Percentiles rank a stretch among this genome's conserved stretches.
Evolutionary conservation across 2,888 invertebrate genomes (phyloP).

Genomic region (Sipha maydis): DNA sequence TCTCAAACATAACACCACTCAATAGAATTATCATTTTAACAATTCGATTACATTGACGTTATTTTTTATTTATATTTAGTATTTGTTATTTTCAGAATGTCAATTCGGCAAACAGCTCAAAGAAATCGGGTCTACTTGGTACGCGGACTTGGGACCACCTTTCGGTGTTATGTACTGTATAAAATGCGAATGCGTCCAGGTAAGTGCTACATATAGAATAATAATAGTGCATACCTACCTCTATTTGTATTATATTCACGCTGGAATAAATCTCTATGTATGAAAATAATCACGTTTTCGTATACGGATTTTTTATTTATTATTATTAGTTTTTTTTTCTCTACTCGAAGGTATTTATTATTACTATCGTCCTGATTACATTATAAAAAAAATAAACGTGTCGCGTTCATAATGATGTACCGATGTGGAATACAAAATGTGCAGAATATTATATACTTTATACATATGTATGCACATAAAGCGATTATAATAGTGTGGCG

Average conservation of each 20-base stretch:
- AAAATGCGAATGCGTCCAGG: conserved; percentile 93
- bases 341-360: conserved; percentile 24
- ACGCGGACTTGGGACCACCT: conserved; percentile 90
- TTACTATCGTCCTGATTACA: conserved; percentile 39
- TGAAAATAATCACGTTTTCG: conserved; percentile 38
- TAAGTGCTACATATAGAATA: conserved; percentile 72
- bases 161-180: conserved; percentile 96
- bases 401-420: conserved; percentile 39
- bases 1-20: conserved; percentile 33
- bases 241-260: not conserved
- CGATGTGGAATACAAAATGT: conserved; percentile 39
- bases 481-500: not conserved
- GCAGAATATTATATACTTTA: not conserved
- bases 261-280: not conserved
- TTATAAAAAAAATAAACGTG: conserved; percentile 25
- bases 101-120: conserved; percentile 88
- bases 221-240: not conserved
- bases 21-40: not conserved
- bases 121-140: conserved; percentile 91
- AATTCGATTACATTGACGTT: not conserved
- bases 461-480: not conserved
- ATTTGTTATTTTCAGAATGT: conserved; percentile 80
- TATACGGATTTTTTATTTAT: not conserved
- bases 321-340: not conserved
- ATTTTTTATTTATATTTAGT: conserved; percentile 64